Percentiles rank a stretch among this genome's conserved stretches.
These are phyloP conservation scores for Ardeotis arabs DNA, from an alignment of 2,113 vertebrate genomes.

Conservation along the genomic window DNA sequence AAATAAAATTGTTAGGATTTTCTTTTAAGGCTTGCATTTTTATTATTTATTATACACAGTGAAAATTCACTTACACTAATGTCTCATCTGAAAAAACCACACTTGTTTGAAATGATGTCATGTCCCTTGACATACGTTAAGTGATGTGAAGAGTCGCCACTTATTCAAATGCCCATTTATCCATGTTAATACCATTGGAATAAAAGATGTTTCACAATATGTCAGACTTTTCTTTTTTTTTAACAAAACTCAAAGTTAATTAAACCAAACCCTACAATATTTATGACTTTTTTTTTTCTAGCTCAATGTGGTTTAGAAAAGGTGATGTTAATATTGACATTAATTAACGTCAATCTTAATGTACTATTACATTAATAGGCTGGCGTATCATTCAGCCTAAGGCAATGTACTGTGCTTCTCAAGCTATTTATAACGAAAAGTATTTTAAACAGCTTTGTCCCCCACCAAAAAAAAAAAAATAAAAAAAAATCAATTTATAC, in stretches of 20 bases:
- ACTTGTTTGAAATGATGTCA: conserved; percentile 49
- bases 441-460: conserved; percentile 69
- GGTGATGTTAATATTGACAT: conserved; percentile 62
- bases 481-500: conserved; percentile 69
- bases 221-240: background rate
- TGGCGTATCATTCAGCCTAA: conserved; percentile 63
- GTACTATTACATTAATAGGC: conserved; percentile 66
- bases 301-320: conserved; percentile 63
- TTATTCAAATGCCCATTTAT: background rate
- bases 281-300: conserved; percentile 39
- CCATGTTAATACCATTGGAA: conserved; percentile 22
- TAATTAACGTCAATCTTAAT: conserved; percentile 76
- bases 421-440: conserved; percentile 72
- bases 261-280: conserved; percentile 61
- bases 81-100: background rate
- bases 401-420: conserved; percentile 57
- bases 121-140: conserved; percentile 32
- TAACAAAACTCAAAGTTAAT: conserved; percentile 51
- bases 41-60: conserved; percentile 32
- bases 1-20: background rate
- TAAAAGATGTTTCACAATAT: conserved; percentile 17
- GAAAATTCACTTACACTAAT: conserved; percentile 20
- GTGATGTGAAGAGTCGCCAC: conserved; percentile 9
- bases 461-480: background rate
- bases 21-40: background rate